These are phyloP conservation scores for Cydia splendana DNA, from an alignment of 1,140 invertebrate species.

Conservation along the genomic window DNA sequence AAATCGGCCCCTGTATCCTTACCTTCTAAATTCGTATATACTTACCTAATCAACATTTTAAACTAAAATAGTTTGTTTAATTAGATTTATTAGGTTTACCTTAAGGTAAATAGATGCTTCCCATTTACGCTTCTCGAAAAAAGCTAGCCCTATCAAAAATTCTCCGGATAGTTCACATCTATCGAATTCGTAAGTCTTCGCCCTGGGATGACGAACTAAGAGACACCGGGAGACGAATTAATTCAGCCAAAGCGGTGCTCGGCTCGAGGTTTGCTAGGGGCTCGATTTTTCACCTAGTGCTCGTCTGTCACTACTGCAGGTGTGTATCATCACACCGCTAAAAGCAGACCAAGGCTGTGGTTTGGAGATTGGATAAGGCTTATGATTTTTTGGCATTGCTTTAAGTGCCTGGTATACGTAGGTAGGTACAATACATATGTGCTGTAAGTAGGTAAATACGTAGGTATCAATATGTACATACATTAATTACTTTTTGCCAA, in stretches of 20 bases:
- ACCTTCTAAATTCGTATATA: too few relatives aligned
- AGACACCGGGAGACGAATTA: slow-evolving; percentile 77
- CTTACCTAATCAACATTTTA: too few relatives aligned
- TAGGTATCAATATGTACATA: too few relatives aligned
- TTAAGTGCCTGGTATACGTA: too few relatives aligned
- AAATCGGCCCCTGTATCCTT: too few relatives aligned
- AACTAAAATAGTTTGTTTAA: too few relatives aligned
- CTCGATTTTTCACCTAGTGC: slow-evolving; percentile 70
- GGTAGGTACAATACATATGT: too few relatives aligned
- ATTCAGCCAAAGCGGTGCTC: slow-evolving; percentile 67
- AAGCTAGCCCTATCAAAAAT: background rate
- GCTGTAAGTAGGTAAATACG: too few relatives aligned
- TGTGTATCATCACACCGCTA: slow-evolving; percentile 66
- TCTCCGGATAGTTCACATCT: slow-evolving; percentile 36
- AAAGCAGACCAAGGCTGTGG: slow-evolving; percentile 46
- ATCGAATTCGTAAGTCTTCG: slow-evolving; percentile 40
- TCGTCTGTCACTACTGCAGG: slow-evolving; percentile 73
- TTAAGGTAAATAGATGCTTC: too few relatives aligned
- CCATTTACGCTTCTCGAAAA: too few relatives aligned
- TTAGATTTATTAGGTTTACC: too few relatives aligned
- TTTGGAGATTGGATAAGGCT: slow-evolving; percentile 47
- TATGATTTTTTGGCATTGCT: slow-evolving; percentile 3
- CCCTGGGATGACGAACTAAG: slow-evolving; percentile 64
- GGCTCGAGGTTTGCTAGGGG: slow-evolving; percentile 33
- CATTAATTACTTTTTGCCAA: too few relatives aligned